phyloP scores from a whole-genome alignment of 2,797 vertebrate species.

The Sebastiscus albofasciatus region DNA sequence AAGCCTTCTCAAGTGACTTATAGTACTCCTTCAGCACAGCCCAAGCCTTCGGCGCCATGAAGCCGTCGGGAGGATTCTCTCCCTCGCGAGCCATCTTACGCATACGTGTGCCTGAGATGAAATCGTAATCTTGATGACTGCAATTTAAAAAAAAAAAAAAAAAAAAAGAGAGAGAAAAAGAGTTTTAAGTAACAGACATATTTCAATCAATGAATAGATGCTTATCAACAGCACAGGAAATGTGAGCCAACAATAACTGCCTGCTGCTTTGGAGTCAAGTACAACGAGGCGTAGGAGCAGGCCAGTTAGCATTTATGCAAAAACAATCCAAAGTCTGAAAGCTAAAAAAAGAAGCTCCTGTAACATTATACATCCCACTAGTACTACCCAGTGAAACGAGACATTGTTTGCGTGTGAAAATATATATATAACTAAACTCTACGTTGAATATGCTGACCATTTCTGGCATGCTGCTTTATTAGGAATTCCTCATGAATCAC shows the following conservation, averaged over 20 bases:
- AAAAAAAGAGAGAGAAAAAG: not conserved
- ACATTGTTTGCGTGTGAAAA: not conserved
- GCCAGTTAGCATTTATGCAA: constrained; percentile 26
- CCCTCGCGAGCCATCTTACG: constrained; percentile 95
- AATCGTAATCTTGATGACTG: constrained; percentile 96
- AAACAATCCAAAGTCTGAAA: not conserved
- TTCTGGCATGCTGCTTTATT: constrained; percentile 27
- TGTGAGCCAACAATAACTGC: constrained; percentile 18
- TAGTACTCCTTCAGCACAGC: constrained; percentile 95
- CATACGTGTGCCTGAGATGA: constrained; percentile 99
- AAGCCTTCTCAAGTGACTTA: constrained; percentile 93
- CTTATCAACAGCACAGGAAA: not conserved
- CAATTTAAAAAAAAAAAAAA: not conserved
- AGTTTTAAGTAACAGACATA: constrained; percentile 1
- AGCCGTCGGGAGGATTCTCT: constrained; percentile 94
- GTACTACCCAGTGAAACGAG: constrained; percentile 12
- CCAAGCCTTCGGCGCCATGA: constrained; percentile 98
- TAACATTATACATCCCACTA: not conserved
- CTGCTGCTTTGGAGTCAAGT: constrained; percentile 8
- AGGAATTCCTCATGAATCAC: constrained; percentile 14
- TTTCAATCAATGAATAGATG: constrained; percentile 37
- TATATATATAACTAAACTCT: constrained; percentile 3
- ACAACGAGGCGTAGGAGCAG: not conserved
- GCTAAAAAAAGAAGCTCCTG: not conserved
- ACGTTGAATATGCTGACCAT: constrained; percentile 11